These are phyloP conservation scores for Erethizon dorsatum DNA, from an alignment of 2,797 vertebrate genomes.

Conservation along the genomic window DNA sequence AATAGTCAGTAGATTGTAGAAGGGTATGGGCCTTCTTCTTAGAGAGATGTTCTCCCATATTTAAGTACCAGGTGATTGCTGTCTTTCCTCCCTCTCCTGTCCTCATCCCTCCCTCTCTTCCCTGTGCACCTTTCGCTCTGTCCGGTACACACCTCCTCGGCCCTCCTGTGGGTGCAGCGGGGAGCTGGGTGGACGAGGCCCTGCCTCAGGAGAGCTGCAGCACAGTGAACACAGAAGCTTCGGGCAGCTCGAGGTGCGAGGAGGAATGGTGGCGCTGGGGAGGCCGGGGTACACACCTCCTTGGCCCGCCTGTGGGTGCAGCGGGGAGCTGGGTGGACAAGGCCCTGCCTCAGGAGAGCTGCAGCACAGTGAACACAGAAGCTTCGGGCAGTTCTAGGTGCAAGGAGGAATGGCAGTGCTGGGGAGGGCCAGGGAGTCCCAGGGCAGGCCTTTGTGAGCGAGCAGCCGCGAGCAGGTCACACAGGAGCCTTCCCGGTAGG, in stretches of 20 bases:
- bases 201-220: not conserved
- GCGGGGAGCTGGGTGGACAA: not conserved
- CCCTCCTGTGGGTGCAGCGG: not conserved
- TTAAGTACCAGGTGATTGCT: not conserved
- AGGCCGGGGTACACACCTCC: too few species aligned
- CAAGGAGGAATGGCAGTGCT: not conserved
- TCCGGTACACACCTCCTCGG: not conserved
- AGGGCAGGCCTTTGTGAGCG: not conserved
- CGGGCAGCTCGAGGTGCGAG: not conserved
- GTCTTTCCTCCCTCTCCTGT: too few species aligned
- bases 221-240: not conserved
- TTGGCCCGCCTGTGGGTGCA: not conserved
- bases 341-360: not conserved
- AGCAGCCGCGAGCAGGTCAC: not conserved
- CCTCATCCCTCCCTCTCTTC: not conserved
- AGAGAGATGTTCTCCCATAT: not conserved
- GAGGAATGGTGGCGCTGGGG: not conserved
- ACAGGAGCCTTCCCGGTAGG: not conserved
- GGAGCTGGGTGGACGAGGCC: not conserved
- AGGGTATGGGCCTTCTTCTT: not conserved
- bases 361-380: not conserved
- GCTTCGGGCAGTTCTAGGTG: not conserved
- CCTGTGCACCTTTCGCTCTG: not conserved
- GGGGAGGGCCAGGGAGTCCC: not conserved
- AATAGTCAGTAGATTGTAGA: not conserved